A percentile compares a stretch with the other conserved stretches of the same genome.
These are phyloP conservation scores for Automeris io DNA, from an alignment of 2,888 invertebrate genomes.

Conservation along the genomic window DNA sequence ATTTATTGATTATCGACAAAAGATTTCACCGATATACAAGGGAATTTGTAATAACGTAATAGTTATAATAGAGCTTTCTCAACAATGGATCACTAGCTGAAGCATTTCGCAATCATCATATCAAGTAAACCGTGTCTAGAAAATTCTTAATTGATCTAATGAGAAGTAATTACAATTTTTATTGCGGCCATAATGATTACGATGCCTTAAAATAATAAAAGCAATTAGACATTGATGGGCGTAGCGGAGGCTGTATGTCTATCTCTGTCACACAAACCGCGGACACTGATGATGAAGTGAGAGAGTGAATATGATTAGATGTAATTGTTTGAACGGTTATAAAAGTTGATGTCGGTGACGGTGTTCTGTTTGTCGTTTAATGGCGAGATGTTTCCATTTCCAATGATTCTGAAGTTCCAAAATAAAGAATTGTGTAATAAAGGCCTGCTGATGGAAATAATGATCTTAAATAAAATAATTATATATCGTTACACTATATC, in stretches of 20 bases:
- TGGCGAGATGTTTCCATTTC: conserved; percentile 57
- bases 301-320: conserved; percentile 58
- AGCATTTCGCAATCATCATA: conserved; percentile 67
- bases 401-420: conserved; percentile 22
- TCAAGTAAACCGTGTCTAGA: conserved; percentile 72
- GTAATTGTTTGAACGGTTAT: conserved; percentile 76
- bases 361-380: conserved; percentile 74
- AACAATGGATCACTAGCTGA: conserved; percentile 49
- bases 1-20: conserved; percentile 53
- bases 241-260: conserved; percentile 49
- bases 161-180: conserved; percentile 78
- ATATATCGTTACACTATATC: no score
- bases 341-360: conserved; percentile 72
- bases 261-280: conserved; percentile 44
- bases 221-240: conserved; percentile 75
- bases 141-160: conserved; percentile 77
- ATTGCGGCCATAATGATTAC: conserved; percentile 75
- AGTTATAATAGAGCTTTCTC: conserved; percentile 55
- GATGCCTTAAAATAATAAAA: conserved; percentile 78
- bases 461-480: background rate
- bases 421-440: conserved; percentile 1
- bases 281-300: conserved; percentile 30
- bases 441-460: background rate
- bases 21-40: conserved; percentile 54
- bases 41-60: conserved; percentile 49